phyloP scores from a whole-genome alignment of 2,888 invertebrate genomes.

The Leptarthrus brevirostris region DNA sequence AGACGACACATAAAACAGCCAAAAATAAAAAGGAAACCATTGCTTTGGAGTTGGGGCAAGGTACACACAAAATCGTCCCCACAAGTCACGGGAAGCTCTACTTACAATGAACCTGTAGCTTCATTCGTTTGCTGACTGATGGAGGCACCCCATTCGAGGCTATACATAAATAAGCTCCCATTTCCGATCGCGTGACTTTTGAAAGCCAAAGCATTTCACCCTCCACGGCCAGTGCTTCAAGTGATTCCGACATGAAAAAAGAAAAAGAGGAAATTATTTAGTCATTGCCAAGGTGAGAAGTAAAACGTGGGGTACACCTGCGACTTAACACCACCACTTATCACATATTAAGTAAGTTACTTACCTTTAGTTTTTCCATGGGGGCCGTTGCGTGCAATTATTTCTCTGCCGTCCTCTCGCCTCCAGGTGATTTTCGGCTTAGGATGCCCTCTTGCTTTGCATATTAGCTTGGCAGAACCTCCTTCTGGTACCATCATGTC shows the following conservation, averaged over 20 bases:
- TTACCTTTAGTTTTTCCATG: conserved; percentile 81
- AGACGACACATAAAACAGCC: conserved; percentile 1
- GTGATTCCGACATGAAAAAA: conserved; percentile 31
- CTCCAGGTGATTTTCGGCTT: conserved; percentile 88
- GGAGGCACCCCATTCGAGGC: conserved; percentile 90
- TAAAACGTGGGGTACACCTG: neutral
- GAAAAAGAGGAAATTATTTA: conserved; percentile 17
- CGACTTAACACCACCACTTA: conserved; percentile 5
- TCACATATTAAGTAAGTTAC: conserved; percentile 46
- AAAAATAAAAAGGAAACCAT: neutral
- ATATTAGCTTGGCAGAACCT: conserved; percentile 86
- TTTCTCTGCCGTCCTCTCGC: conserved; percentile 85
- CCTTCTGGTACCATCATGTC: conserved; percentile 96
- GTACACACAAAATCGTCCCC: neutral
- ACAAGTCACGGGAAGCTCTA: conserved; percentile 61
- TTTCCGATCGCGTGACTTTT: conserved; percentile 89
- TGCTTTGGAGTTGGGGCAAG: neutral
- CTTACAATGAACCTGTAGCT: conserved; percentile 92
- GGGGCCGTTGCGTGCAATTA: conserved; percentile 79
- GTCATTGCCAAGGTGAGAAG: conserved; percentile 18
- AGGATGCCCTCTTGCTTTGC: conserved; percentile 86
- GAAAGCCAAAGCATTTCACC: conserved; percentile 84
- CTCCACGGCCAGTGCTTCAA: conserved; percentile 75
- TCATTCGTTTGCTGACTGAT: conserved; percentile 89
- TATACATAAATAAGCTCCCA: conserved; percentile 90